Conservation (phyloP, 2,888 invertebrate genomes). For the Megastigmus dorsalis region DNA sequence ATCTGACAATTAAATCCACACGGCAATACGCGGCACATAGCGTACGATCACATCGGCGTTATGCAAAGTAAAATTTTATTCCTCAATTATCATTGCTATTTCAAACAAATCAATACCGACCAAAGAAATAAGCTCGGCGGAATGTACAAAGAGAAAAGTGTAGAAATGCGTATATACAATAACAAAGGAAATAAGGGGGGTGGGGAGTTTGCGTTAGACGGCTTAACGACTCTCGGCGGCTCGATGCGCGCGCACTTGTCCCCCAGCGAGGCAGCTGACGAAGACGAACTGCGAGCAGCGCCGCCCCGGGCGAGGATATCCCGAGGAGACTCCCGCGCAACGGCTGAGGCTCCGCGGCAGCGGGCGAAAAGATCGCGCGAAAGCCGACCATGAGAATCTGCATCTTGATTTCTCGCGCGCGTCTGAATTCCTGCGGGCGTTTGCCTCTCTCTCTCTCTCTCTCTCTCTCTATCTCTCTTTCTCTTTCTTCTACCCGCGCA, state of each 20-base stretch:
- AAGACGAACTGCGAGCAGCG: constrained; percentile 46
- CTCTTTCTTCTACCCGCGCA: neutral
- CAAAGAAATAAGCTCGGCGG: neutral
- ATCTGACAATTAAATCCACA: constrained; percentile 20
- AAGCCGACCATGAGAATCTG: constrained; percentile 38
- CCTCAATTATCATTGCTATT: neutral
- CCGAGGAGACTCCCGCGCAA: neutral
- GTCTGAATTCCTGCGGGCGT: neutral
- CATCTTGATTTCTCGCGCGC: no score
- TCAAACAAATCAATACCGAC: neutral
- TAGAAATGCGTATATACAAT: no score
- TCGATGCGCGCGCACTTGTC: neutral
- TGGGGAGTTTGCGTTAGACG: no score
- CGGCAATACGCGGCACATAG: neutral
- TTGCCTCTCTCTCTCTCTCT: constrained; percentile 7
- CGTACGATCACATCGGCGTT: no score
- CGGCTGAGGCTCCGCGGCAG: no score
- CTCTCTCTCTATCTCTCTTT: neutral
- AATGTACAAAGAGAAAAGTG: no score
- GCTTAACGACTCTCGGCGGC: no score
- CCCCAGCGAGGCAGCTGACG: constrained; percentile 37
- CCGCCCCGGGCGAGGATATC: neutral
- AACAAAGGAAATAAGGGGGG: no score
- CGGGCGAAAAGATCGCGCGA: no score
- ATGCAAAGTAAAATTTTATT: neutral